Base-by-base conservation (phyloP, 2,888 invertebrate species). In the Nymphalis urticae region DNA sequence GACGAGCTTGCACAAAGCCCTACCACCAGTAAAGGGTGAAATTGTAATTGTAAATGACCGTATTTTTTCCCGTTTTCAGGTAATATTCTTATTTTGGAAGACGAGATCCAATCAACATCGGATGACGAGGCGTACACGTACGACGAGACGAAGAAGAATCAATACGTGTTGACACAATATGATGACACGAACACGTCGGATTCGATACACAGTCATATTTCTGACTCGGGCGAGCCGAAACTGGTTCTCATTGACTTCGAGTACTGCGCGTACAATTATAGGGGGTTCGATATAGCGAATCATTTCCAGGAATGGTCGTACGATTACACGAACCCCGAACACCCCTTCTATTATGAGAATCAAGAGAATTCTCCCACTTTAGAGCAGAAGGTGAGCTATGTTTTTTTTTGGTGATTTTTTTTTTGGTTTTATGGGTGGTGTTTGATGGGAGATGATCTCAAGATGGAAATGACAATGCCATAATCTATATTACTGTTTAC, bases 251-350 rank as follows among this genome's bases (percentile, higher is more conserved):
- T 97, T 80, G 98, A 98, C 85, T 98, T 97, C 84, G 98, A 98
- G 88, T 98, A 98, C 83, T 98, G 98, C 86, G 97, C 98, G 0
- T 98, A 98, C 88, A 98, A 98, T 84, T 81, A 90, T 83, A 93
- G 98, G 63, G 98, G 96, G 0, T 98, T 98, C 86, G 98, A 98
- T 86, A 92, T 98, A 62, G 98, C 98, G 4, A 98, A 98, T 87
- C 98, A 98, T 82, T 98, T 98, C 85, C 94, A 97, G 73, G 98
- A 98, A 85, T 97, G 98, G 97, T 95, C 95, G 1, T 97, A 97
- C 82, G 97, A 98, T 82, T 98, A 98, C 85, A 97, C 96, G 0
- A 95, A 95, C 69, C 93, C 95, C 0, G 93, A 95, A 48, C 94
- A 95, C 76, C 98, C 98, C 0, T 96, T 95, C 86, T 98, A 95